These are phyloP conservation scores for Stegodyphus dumicola DNA, from an alignment of 1,140 invertebrate species.

Conservation along the genomic window DNA sequence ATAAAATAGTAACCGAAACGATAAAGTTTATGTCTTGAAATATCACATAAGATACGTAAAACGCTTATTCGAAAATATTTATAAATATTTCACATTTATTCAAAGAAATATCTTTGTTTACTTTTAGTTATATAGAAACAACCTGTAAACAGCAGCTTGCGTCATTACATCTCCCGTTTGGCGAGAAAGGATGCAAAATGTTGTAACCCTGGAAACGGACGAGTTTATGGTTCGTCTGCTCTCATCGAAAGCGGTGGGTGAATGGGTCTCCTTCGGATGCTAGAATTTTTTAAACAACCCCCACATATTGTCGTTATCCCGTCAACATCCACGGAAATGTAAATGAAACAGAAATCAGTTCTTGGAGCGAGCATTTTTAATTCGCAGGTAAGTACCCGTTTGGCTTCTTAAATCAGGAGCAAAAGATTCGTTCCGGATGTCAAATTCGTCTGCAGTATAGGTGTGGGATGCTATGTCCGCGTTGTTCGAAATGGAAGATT, in stretches of 20 bases:
- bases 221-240: conserved; percentile 49
- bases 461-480: conserved; percentile 18
- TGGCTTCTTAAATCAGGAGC: not conserved
- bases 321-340: too few relatives aligned
- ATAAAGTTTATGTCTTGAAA: too few relatives aligned
- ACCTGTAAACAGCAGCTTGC: conserved; percentile 39
- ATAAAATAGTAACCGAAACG: too few relatives aligned
- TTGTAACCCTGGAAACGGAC: conserved; percentile 45
- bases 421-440: conserved; percentile 7
- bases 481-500: conserved; percentile 31
- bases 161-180: conserved; percentile 4
- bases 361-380: too few relatives aligned
- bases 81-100: not conserved
- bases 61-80: too few relatives aligned
- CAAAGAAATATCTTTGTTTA: not conserved
- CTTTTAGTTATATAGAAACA: conserved; percentile 2
- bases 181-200: conserved; percentile 28
- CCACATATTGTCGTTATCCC: not conserved
- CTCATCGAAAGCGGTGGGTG: conserved; percentile 33
- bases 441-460: conserved; percentile 10
- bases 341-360: too few relatives aligned
- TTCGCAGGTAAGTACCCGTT: not conserved
- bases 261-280: conserved; percentile 28
- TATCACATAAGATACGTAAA: too few relatives aligned
- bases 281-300: conserved; percentile 26